phyloP scores from a whole-genome alignment of 2,113 vertebrate genomes.

The Geococcyx californianus region DNA sequence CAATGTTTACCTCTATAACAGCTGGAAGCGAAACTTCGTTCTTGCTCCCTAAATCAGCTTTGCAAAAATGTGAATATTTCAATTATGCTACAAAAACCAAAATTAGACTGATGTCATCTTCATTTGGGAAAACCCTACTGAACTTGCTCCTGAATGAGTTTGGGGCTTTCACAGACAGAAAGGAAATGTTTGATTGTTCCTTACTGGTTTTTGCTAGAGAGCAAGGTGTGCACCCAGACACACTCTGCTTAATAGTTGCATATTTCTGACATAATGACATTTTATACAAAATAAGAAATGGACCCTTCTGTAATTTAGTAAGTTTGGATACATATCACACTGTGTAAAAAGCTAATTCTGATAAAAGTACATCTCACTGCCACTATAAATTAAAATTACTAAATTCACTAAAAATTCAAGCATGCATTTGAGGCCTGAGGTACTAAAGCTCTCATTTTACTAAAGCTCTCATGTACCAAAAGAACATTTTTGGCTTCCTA shows the following conservation, averaged over 20 bases:
- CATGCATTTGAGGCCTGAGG: neutral
- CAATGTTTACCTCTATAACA: neutral
- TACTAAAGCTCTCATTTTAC: conserved; percentile 38
- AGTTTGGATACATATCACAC: neutral
- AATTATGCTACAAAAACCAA: neutral
- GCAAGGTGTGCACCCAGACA: neutral
- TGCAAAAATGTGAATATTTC: neutral
- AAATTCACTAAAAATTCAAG: neutral
- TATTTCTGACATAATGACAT: neutral
- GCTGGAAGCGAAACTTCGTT: neutral
- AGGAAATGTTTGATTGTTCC: neutral
- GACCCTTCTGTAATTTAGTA: neutral
- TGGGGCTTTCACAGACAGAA: neutral
- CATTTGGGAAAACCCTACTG: neutral
- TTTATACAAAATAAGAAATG: neutral
- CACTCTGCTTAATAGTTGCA: neutral
- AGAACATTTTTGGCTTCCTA: conserved; percentile 13
- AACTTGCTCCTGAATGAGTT: neutral
- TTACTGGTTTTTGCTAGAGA: neutral
- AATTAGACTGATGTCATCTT: neutral
- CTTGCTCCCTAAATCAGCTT: neutral
- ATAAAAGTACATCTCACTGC: neutral
- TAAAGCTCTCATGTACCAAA: conserved; percentile 11
- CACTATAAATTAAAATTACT: neutral
- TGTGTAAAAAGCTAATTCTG: neutral